Percentiles rank a stretch among this genome's conserved stretches.
Evolutionary conservation across 2,797 vertebrate species (phyloP).

Genomic region (Gallirallus australis): DNA sequence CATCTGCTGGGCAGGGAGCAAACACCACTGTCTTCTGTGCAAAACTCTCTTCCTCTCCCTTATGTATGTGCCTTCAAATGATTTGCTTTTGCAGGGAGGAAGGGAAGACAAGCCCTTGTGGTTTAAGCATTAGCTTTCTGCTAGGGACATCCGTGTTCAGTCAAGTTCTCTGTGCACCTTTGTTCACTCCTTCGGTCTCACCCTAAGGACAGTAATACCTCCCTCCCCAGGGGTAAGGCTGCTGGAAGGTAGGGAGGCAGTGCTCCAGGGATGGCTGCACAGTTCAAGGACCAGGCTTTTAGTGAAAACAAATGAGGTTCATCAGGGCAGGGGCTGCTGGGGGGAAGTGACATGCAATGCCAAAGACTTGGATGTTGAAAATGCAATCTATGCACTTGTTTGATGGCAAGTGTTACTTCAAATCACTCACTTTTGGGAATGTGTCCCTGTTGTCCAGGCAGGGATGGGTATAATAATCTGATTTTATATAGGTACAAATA

Average conservation of each 20-base stretch:
- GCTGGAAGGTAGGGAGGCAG: not conserved
- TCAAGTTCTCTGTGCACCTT: not conserved
- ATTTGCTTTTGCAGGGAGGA: not conserved
- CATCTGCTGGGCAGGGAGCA: not conserved
- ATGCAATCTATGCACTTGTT: not conserved
- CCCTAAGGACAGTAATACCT: not conserved
- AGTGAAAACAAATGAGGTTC: not conserved
- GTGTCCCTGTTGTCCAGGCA: not conserved
- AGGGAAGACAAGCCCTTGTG: not conserved
- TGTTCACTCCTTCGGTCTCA: not conserved
- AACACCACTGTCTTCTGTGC: not conserved
- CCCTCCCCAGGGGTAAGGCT: not conserved
- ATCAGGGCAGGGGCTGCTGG: not conserved
- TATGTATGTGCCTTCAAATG: not conserved
- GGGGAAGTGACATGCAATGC: not conserved
- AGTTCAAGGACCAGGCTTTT: not conserved
- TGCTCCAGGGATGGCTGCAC: not conserved
- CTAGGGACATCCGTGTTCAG: not conserved
- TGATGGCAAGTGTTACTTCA: not conserved
- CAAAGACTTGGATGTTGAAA: not conserved
- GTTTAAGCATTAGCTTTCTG: not conserved
- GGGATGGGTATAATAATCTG: not conserved
- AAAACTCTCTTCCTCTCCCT: not conserved
- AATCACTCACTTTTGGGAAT: not conserved
- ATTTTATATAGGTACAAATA: not conserved